Percentiles rank a stretch among this genome's conserved stretches.
These are phyloP conservation scores for Athalia circularis DNA, from an alignment of 2,888 invertebrate genomes.

Conservation along the genomic window DNA sequence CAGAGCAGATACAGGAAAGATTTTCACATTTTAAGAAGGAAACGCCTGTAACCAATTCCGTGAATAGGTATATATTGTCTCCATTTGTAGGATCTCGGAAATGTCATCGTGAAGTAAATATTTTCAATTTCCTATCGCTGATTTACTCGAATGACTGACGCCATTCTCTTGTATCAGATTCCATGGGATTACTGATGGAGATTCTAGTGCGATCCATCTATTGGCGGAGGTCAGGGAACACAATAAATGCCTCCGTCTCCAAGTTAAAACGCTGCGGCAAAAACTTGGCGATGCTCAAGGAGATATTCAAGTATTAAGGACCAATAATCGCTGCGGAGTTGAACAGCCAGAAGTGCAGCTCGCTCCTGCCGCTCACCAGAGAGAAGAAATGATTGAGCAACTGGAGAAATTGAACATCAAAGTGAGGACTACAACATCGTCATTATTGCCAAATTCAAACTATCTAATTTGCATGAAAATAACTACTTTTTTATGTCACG, in stretches of 20 bases:
- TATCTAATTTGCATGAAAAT: background rate
- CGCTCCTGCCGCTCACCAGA: constrained; percentile 77
- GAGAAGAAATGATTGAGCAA: constrained; percentile 82
- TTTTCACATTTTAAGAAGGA: constrained; percentile 75
- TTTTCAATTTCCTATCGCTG: background rate
- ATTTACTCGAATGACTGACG: too few relatives aligned
- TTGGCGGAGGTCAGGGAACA: constrained; percentile 75
- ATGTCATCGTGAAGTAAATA: background rate
- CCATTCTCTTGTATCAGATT: too few relatives aligned
- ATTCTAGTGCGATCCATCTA: constrained; percentile 63
- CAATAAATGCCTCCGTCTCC: constrained; percentile 76
- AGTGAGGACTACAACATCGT: constrained; percentile 69
- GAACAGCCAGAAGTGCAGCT: constrained; percentile 57
- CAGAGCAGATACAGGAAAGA: constrained; percentile 83
- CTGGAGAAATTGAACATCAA: constrained; percentile 81
- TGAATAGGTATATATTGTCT: constrained; percentile 55
- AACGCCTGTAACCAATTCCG: constrained; percentile 55
- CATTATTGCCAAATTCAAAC: background rate
- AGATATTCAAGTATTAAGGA: constrained; percentile 82
- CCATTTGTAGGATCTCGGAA: background rate
- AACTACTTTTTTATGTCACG: constrained; percentile 48
- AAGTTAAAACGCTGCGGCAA: constrained; percentile 83
- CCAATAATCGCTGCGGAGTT: constrained; percentile 67
- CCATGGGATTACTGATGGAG: constrained; percentile 52
- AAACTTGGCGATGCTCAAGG: constrained; percentile 83